Percentiles rank a stretch among this genome's conserved stretches.
These are phyloP conservation scores for Garrulus glandarius DNA, from an alignment of 2,797 vertebrate genomes.

Conservation along the genomic window DNA sequence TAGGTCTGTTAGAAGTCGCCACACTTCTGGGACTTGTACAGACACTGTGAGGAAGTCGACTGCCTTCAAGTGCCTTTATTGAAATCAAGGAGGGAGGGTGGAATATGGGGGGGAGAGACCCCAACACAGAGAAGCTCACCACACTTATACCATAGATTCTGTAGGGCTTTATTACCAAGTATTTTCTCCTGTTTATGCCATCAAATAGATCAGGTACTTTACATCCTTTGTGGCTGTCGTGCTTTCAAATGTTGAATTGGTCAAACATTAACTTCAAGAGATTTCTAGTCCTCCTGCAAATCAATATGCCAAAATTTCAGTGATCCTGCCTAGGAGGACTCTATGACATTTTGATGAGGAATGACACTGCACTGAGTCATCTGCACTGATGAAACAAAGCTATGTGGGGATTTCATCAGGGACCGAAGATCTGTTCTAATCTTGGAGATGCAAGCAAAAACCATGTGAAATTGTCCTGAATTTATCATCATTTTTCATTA, in stretches of 20 bases:
- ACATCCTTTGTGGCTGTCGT: background rate
- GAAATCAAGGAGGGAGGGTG: background rate
- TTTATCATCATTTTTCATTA: background rate
- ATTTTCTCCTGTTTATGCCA: background rate
- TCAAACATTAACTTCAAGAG: background rate
- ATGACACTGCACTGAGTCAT: conserved; percentile 17
- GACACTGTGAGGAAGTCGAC: background rate
- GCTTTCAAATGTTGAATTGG: background rate
- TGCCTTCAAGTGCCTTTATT: background rate
- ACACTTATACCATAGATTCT: background rate
- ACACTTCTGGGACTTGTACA: background rate
- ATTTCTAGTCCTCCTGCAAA: background rate
- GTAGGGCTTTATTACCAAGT: accelerated
- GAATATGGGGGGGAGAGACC: background rate
- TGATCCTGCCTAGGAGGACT: background rate
- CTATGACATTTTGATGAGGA: background rate
- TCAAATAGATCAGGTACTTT: background rate
- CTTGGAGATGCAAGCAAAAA: background rate
- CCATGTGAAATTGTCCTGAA: accelerated
- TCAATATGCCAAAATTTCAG: background rate
- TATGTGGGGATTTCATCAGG: background rate
- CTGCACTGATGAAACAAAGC: background rate
- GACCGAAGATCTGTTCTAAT: background rate
- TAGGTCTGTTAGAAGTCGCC: background rate
- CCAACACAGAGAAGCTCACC: background rate